Conservation (phyloP, 2,888 invertebrate genomes). For the Amblyteles armatorius region DNA sequence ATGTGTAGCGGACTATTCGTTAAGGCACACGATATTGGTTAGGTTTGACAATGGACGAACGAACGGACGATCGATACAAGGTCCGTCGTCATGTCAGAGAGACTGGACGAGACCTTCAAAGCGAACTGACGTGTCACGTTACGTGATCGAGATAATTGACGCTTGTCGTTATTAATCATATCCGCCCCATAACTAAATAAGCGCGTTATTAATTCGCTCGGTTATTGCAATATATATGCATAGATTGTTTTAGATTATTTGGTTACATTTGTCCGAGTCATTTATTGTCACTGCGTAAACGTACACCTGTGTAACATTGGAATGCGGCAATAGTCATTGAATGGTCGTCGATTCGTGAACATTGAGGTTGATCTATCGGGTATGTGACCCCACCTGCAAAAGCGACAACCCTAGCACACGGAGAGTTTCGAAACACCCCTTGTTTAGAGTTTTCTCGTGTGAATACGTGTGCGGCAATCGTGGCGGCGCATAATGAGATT, state of each 20-base stretch:
- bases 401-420: neutral
- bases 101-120: too few relatives aligned
- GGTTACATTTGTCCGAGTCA: neutral
- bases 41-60: too few relatives aligned
- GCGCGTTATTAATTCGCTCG: too few relatives aligned
- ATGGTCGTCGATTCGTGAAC: neutral
- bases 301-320: neutral
- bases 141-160: too few relatives aligned
- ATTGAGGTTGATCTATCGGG: neutral
- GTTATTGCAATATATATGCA: too few relatives aligned
- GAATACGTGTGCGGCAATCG: slow-evolving; percentile 45
- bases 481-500: slow-evolving; percentile 67
- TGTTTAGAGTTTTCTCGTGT: slow-evolving; percentile 24
- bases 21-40: too few relatives aligned
- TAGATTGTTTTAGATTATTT: neutral
- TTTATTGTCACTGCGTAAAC: neutral
- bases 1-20: too few relatives aligned
- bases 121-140: too few relatives aligned
- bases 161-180: too few relatives aligned
- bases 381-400: neutral
- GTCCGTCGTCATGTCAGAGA: too few relatives aligned
- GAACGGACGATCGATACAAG: too few relatives aligned
- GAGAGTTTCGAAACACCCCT: neutral
- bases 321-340: neutral
- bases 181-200: too few relatives aligned